phyloP scores from a whole-genome alignment of 2,888 invertebrate species.

The Volucella inflata region DNA sequence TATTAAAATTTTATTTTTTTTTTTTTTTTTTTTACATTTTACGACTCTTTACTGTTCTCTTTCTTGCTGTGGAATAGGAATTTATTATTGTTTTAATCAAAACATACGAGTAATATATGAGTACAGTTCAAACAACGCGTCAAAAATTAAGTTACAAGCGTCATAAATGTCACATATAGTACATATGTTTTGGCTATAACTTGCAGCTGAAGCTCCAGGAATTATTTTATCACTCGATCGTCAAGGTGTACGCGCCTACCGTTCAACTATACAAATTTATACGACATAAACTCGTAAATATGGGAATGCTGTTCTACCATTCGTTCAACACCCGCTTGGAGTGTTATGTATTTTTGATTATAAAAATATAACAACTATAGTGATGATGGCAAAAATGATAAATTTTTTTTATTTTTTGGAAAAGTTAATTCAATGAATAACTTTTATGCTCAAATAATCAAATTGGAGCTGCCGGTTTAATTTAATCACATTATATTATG shows the following conservation, averaged over 20 bases:
- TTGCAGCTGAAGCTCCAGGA: neutral
- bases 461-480: conserved; percentile 35
- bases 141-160: too few species aligned
- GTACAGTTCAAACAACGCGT: too few species aligned
- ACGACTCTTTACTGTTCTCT: neutral
- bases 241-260: conserved; percentile 37
- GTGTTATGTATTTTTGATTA: neutral
- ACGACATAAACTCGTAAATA: conserved; percentile 11
- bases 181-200: conserved; percentile 52
- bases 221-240: conserved; percentile 10
- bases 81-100: neutral
- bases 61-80: conserved; percentile 55
- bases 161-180: neutral
- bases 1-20: conserved; percentile 63
- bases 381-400: conserved; percentile 31
- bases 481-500: conserved; percentile 38
- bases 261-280: too few species aligned
- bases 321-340: neutral
- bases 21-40: conserved; percentile 20
- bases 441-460: conserved; percentile 40
- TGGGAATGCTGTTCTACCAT: conserved; percentile 14
- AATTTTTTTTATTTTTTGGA: conserved; percentile 33
- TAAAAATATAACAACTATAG: conserved; percentile 1
- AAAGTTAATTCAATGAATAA: conserved; percentile 46
- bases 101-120: too few species aligned